Conservation (phyloP, 1,140 invertebrate genomes). For the Drosophila navojoa region DNA sequence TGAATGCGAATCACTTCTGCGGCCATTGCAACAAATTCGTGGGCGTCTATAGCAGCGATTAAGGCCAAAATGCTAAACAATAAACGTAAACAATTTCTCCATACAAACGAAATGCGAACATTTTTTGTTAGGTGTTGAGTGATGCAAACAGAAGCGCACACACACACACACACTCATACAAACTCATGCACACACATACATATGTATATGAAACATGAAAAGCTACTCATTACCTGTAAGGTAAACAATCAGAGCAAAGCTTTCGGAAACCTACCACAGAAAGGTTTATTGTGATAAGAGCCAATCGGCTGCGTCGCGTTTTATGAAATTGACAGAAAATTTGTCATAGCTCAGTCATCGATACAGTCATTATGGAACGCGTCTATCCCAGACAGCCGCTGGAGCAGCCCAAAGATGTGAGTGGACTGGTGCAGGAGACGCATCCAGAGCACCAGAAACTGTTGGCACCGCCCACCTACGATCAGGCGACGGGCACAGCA, state of each 20-base stretch:
- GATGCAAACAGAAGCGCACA: conserved; percentile 3
- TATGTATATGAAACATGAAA: neutral
- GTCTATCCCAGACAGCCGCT: conserved; percentile 63
- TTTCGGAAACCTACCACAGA: conserved; percentile 45
- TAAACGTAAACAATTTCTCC: conserved; percentile 37
- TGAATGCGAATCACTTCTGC: conserved; percentile 88
- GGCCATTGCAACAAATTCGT: conserved; percentile 87
- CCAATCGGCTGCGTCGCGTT: conserved; percentile 30
- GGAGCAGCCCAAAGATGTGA: conserved; percentile 37
- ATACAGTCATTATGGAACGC: conserved; percentile 40
- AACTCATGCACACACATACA: neutral
- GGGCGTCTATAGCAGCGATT: conserved; percentile 85
- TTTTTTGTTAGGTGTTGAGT: conserved; percentile 52
- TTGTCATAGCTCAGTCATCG: conserved; percentile 20
- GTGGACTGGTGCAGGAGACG: conserved; percentile 12
- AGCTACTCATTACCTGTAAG: conserved; percentile 1
- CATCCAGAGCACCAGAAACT: conserved; percentile 50
- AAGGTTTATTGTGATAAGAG: conserved; percentile 59
- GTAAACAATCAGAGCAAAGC: conserved; percentile 47
- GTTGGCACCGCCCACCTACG: conserved; percentile 66
- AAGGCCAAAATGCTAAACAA: conserved; percentile 18
- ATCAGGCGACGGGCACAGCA: conserved; percentile 62
- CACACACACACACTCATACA: neutral
- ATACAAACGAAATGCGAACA: conserved; percentile 38
- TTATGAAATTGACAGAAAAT: conserved; percentile 5